Conservation (phyloP, 2,113 vertebrate genomes). For the Syrrhaptes paradoxus region DNA sequence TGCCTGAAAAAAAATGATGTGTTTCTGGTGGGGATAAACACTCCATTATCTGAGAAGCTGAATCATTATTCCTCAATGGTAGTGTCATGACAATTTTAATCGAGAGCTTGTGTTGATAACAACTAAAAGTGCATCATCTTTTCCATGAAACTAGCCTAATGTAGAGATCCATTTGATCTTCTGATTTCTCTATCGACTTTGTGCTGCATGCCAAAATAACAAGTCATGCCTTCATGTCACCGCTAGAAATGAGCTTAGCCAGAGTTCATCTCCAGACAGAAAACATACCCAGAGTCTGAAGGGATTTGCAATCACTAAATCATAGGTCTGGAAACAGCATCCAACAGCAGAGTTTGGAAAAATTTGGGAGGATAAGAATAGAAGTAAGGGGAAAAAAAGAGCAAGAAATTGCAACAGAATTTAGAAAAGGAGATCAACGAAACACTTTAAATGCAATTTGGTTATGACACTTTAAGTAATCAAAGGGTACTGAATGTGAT, state of each 20-base stretch:
- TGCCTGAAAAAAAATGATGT: background rate
- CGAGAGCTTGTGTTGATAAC: slow-evolving; percentile 32
- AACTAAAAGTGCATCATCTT: slow-evolving; percentile 43
- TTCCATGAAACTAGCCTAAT: slow-evolving; percentile 53
- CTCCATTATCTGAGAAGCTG: slow-evolving; percentile 30
- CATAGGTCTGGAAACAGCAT: background rate
- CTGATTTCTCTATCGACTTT: slow-evolving; percentile 49
- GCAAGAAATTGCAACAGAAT: background rate
- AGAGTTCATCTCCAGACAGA: slow-evolving; percentile 52
- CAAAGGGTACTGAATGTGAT: background rate
- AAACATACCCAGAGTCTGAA: slow-evolving; percentile 32
- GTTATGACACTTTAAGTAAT: background rate
- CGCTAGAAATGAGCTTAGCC: slow-evolving; percentile 53
- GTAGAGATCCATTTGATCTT: slow-evolving; percentile 53
- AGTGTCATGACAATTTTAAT: slow-evolving; percentile 50
- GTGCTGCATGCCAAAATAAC: slow-evolving; percentile 43
- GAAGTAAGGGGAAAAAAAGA: background rate
- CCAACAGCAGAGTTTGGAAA: background rate
- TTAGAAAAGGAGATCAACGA: background rate
- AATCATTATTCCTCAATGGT: slow-evolving; percentile 33
- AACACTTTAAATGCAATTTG: background rate
- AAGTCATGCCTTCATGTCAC: slow-evolving; percentile 52
- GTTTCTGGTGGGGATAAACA: background rate
- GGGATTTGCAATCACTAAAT: slow-evolving; percentile 49
- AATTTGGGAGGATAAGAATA: background rate